Evolutionary conservation across 2,113 vertebrate genomes (phyloP), one percentile per base, ranked within the genome.

Genomic region (Saccopteryx leptura): DNA sequence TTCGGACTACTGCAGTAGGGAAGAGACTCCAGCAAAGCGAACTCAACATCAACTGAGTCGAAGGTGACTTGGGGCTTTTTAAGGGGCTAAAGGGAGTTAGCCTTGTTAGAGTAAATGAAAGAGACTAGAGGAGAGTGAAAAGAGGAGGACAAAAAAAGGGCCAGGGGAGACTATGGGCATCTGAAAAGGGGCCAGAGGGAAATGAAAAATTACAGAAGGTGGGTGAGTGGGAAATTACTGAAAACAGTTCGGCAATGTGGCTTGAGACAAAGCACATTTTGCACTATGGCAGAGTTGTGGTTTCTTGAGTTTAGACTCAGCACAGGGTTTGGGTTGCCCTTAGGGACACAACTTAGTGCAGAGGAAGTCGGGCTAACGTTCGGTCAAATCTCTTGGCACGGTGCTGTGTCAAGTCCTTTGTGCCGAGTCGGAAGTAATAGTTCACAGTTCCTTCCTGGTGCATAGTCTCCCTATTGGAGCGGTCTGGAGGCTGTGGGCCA

Each of bases 281-380:
- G n/a, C 21, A 12, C 56, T 54, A 65, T 31, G 58, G 66, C 18
- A 65, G 66, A 78, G 26, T 12, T 68, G 48, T 9, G 5, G 21
- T 85, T 92, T 68, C 71, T 76, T 85, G 61, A 48, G n/a, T n/a
- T n/a, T n/a, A 46, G 69, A 48, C 54, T 91, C 48, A 75, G 71
- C 50, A 68, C 24, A 46, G 26, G 60, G 60, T 63, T 66, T 48
- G 46, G 56, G 66, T 39, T 31, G 28, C 31, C 23, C 63, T 87
- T 61, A 52, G 31, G 46, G 65, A 88, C 24, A 39, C 74, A 88
- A 24, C 26, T 68, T 74, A 65, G 21, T 26, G 26, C 23, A 50
- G 68, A 21, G 58, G 91, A 85, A 91, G 24, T n/a, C n/a, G 63
- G 56, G 84, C 65, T 52, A 60, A 76, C 23, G 19, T 88, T 24